A percentile compares a stretch with the other conserved stretches of the same genome.
Evolutionary conservation across 2,888 invertebrate genomes (phyloP).

Genomic region (Zeuzera pyrina): DNA sequence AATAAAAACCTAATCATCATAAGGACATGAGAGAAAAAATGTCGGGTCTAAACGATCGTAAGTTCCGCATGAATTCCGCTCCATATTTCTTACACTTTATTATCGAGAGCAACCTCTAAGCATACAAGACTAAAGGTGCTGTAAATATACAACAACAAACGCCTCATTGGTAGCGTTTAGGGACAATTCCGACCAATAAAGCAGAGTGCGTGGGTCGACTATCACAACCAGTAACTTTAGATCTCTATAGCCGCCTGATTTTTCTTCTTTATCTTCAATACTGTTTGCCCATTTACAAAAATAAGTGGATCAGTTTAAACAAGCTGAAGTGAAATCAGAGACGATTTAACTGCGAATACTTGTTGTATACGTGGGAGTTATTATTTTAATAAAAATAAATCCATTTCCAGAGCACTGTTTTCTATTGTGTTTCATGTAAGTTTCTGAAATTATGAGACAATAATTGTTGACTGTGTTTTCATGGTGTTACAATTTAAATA

Average conservation of each 20-base stretch:
- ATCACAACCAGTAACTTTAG: constrained; percentile 37
- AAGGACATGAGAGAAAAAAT: no score
- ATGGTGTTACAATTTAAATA: no score
- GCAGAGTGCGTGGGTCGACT: constrained; percentile 53
- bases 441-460: constrained; percentile 14
- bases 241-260: constrained; percentile 21
- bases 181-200: constrained; percentile 68
- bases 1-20: no score
- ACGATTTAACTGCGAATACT: constrained; percentile 46
- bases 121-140: constrained; percentile 44
- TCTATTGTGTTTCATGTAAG: constrained; percentile 15
- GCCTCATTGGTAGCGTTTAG: constrained; percentile 69
- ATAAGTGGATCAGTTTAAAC: constrained; percentile 18
- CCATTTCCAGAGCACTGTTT: constrained; percentile 12
- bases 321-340: constrained; percentile 29
- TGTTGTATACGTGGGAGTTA: constrained; percentile 12
- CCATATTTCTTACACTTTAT: constrained; percentile 52
- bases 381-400: constrained; percentile 19
- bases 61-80: no score
- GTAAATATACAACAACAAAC: constrained; percentile 65
- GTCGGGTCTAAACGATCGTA: no score
- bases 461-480: constrained; percentile 1
- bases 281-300: constrained; percentile 9
- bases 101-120: constrained; percentile 31
- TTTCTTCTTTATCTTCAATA: constrained; percentile 3